These are phyloP conservation scores for Drosophila antonietae DNA, from an alignment of 2,888 invertebrate species.

Conservation along the genomic window DNA sequence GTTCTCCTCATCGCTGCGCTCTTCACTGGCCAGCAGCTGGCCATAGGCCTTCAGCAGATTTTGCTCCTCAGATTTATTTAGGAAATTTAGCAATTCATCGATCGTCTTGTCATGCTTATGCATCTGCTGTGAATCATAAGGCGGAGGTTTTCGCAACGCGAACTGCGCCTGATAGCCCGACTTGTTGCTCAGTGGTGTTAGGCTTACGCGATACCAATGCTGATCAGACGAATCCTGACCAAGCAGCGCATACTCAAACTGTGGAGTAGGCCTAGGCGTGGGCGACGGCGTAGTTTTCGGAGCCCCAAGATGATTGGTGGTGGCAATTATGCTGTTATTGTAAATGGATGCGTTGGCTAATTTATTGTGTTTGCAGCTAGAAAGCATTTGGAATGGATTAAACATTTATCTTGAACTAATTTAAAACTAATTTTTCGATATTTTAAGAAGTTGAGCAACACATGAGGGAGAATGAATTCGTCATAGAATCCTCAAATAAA, in stretches of 20 bases:
- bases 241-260: conserved; percentile 64
- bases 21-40: conserved; percentile 40
- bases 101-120: conserved; percentile 68
- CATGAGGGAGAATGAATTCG: too few relatives aligned
- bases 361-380: conserved; percentile 15
- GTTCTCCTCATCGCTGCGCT: conserved; percentile 10
- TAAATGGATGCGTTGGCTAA: conserved; percentile 5
- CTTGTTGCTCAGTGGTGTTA: conserved; percentile 46
- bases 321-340: conserved; percentile 8
- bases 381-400: neutral
- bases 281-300: neutral
- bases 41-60: conserved; percentile 53
- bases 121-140: conserved; percentile 52
- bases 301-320: conserved; percentile 19
- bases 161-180: conserved; percentile 52
- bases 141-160: conserved; percentile 57
- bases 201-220: conserved; percentile 66
- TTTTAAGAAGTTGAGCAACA: too few relatives aligned
- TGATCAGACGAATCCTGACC: conserved; percentile 70
- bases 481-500: too few relatives aligned
- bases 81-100: conserved; percentile 50
- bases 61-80: conserved; percentile 58
- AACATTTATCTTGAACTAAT: neutral
- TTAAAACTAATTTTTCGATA: too few relatives aligned
- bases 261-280: conserved; percentile 13